phyloP scores from a whole-genome alignment of 2,113 vertebrate species.

The Alligator sinensis region DNA sequence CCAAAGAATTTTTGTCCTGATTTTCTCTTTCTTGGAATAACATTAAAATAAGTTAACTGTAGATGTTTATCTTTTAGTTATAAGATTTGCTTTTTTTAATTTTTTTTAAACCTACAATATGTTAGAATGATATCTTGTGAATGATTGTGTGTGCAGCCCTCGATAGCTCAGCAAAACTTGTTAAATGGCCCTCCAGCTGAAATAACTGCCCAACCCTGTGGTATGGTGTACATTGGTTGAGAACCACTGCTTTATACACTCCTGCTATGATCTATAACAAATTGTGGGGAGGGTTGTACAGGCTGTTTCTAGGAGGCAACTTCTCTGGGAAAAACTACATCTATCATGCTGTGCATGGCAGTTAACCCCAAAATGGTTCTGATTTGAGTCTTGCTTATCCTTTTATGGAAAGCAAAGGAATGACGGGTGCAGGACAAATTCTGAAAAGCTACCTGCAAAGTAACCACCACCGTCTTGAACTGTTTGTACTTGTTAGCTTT shows the following conservation, averaged over 20 bases:
- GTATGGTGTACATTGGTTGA: too few species aligned
- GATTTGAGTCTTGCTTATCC: neutral
- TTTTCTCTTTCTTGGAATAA: too few species aligned
- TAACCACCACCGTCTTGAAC: neutral
- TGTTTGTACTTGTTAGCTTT: slow-evolving; percentile 12
- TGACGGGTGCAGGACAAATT: neutral
- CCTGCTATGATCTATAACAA: neutral
- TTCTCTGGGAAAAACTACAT: neutral
- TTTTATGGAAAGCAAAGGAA: neutral
- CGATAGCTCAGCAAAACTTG: too few species aligned
- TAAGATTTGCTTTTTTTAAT: too few species aligned
- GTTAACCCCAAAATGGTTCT: neutral
- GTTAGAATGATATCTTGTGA: too few species aligned
- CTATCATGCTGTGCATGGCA: neutral
- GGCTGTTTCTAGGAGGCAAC: neutral
- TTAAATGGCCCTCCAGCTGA: too few species aligned
- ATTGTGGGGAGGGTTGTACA: neutral
- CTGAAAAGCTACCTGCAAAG: slow-evolving; percentile 28
- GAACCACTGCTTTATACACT: neutral
- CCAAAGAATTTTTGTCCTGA: too few species aligned
- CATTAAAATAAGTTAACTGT: too few species aligned
- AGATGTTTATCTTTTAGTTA: too few species aligned
- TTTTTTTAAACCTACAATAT: too few species aligned
- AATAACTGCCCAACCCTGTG: too few species aligned
- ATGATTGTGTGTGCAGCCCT: too few species aligned